Evolutionary conservation across 2,888 invertebrate species (phyloP), one percentile per base, ranked within the genome.

Genomic region (Agonopterix subpropinquella): DNA sequence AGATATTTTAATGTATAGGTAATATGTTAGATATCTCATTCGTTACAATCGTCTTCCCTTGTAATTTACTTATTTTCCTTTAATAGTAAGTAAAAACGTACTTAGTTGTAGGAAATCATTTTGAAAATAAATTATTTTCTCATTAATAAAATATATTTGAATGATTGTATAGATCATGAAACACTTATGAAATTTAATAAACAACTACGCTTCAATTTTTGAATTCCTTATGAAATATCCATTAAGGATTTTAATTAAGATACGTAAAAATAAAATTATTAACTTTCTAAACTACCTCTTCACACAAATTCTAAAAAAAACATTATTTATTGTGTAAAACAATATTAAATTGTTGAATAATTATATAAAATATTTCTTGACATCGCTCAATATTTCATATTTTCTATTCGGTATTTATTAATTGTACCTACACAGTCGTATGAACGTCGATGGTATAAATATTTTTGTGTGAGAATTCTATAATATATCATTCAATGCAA

Each of bases 211-310:
- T 80, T 79, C 70, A 69, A 77, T 70, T 75, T 73, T 73, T 67
- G 70, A 65, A 64, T 73, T 73, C 80, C 83, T 84, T 84, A 84
- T 84, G 85, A 84, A 18, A 66, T 76, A 76, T 66, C 63, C 58
- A 53, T 46, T 73, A 75, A 71, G 73, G 59, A 58, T 66, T 69
- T 51, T 55, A 65, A 55, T 67, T 68, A 64, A 65, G 66, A 73
- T 77, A 75, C 71, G 73, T 80, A 76, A 71, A 54, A 54, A 48
- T 55, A 49, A 56, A 58, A 55, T 52, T 59, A 28, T 28, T 28
- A 28, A 28, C 48, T 64, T 60, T 70, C 62, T 53, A 73, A 39
- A 59, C 79, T 80, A 83, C 82, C 82, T 84, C 81, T 75, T 67
- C 61, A 61, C 59, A 62, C 50, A 67, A 63, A 66, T 69, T 62